phyloP scores from a whole-genome alignment of 2,797 vertebrate genomes.

The Ispidina lecontei region DNA sequence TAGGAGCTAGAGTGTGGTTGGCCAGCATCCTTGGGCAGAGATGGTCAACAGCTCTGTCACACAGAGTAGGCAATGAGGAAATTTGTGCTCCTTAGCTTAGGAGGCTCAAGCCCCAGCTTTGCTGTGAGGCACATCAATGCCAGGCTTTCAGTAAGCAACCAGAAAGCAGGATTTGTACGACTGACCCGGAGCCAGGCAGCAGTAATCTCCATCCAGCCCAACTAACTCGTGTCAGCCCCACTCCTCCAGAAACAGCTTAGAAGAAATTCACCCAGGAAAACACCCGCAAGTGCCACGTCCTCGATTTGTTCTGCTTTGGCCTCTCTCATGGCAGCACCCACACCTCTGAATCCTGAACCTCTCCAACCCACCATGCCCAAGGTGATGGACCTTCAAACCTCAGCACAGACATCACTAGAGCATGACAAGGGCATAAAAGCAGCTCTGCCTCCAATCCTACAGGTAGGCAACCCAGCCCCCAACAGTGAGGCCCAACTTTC shows the following conservation, averaged over 20 bases:
- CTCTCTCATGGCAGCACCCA: neutral
- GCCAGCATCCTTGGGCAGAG: neutral
- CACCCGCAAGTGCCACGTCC: fast-evolving
- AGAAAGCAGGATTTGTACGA: constrained; percentile 22
- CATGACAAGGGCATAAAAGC: neutral
- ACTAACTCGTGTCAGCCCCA: neutral
- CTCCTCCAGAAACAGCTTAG: neutral
- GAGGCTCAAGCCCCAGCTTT: constrained; percentile 4
- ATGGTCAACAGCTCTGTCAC: neutral
- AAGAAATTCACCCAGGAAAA: neutral
- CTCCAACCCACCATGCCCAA: neutral
- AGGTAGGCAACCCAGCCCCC: neutral
- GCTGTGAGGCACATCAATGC: neutral
- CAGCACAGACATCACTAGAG: neutral
- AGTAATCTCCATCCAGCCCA: neutral
- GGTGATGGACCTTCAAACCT: neutral
- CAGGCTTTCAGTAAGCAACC: neutral
- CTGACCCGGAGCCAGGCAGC: neutral
- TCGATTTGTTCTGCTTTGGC: neutral
- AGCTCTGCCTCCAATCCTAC: neutral
- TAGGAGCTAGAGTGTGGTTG: neutral
- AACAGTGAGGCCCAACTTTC: fast-evolving
- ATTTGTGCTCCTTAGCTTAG: neutral
- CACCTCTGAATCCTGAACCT: neutral
- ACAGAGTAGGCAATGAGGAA: neutral